Evolutionary conservation across 2,797 vertebrate genomes (phyloP).

Genomic region (Ciconia nigra): DNA sequence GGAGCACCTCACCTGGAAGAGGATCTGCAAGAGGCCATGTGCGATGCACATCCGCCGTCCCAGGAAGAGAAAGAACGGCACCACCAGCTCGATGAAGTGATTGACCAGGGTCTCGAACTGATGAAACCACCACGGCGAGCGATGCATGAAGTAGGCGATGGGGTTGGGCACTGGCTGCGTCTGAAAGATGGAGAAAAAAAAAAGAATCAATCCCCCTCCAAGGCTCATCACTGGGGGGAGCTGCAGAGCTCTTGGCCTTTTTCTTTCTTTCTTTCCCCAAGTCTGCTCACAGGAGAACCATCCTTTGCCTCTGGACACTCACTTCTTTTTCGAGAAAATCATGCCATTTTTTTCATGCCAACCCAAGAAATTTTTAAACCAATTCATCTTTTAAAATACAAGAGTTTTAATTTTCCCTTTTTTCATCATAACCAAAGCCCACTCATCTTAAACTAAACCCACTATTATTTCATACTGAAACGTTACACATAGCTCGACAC

Average conservation of each 20-base stretch:
- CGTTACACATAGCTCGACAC: neutral
- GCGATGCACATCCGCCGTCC: slow-evolving; percentile 82
- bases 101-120: slow-evolving; percentile 86
- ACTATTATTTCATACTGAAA: neutral
- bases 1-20: slow-evolving; percentile 87
- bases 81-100: slow-evolving; percentile 89
- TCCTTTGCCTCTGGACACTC: neutral
- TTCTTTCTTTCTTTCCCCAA: neutral
- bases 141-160: slow-evolving; percentile 91
- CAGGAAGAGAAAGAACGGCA: slow-evolving; percentile 87
- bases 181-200: slow-evolving; percentile 61
- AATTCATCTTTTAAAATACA: neutral
- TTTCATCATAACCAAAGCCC: neutral
- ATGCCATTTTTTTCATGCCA: neutral
- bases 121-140: slow-evolving; percentile 89
- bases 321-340: neutral
- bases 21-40: slow-evolving; percentile 85
- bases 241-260: neutral
- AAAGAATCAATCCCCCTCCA: neutral
- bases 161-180: slow-evolving; percentile 94
- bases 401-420: neutral
- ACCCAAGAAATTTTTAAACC: neutral
- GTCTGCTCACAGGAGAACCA: neutral
- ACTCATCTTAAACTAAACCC: neutral
- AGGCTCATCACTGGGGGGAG: fast-evolving